phyloP scores from a whole-genome alignment of 2,113 vertebrate species.

The Ophthalmolycus amberensis region DNA sequence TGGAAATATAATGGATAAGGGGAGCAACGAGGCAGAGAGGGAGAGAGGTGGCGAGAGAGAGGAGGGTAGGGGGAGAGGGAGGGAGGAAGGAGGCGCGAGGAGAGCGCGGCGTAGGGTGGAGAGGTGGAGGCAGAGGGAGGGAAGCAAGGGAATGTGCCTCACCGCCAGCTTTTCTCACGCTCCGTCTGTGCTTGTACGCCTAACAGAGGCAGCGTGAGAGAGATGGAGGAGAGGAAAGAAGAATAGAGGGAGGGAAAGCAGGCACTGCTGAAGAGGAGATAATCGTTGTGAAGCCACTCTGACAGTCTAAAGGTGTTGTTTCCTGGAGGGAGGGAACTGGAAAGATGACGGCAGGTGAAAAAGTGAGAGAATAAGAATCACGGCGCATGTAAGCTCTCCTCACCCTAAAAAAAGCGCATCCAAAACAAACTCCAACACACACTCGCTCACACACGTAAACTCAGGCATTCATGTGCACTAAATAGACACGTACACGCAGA shows the following conservation, averaged over 20 bases:
- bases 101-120: slow-evolving; percentile 48
- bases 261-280: slow-evolving; percentile 25
- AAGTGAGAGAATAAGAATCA: slow-evolving; percentile 10
- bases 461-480: slow-evolving; percentile 30
- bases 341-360: slow-evolving; percentile 34
- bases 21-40: slow-evolving; percentile 66
- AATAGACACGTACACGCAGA: slow-evolving; percentile 40
- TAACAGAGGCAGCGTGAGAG: slow-evolving; percentile 30
- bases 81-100: slow-evolving; percentile 23
- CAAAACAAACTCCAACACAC: slow-evolving; percentile 40
- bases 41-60: slow-evolving; percentile 28
- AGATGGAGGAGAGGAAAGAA: slow-evolving; percentile 34
- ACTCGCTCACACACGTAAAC: slow-evolving; percentile 41
- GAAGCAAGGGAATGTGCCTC: slow-evolving; percentile 59
- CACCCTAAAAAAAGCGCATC: slow-evolving; percentile 23
- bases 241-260: slow-evolving; percentile 21
- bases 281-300: slow-evolving; percentile 25
- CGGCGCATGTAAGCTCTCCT: slow-evolving; percentile 14
- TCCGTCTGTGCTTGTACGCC: slow-evolving; percentile 55
- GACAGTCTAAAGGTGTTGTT: slow-evolving; percentile 45
- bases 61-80: slow-evolving; percentile 3
- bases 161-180: slow-evolving; percentile 73
- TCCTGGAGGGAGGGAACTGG: slow-evolving; percentile 32
- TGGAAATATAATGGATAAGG: slow-evolving; percentile 75
- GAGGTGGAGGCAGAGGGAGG: slow-evolving; percentile 53